Evolutionary conservation across 2,888 invertebrate genomes (phyloP).

Genomic region (Stenodema calcarata): DNA sequence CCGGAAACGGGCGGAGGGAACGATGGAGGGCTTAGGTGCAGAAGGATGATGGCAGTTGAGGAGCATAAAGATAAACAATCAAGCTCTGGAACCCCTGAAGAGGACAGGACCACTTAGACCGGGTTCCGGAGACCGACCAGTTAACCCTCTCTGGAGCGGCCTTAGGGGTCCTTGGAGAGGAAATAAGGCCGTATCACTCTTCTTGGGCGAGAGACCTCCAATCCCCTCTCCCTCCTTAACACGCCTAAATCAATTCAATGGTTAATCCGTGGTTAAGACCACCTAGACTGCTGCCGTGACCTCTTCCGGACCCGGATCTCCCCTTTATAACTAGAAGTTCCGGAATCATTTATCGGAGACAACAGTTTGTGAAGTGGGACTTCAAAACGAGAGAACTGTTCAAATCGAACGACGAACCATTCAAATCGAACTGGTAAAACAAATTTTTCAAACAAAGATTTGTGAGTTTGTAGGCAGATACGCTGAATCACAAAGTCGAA

Average conservation of each 20-base stretch:
- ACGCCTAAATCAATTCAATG: conserved; percentile 38
- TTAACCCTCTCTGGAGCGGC: not conserved
- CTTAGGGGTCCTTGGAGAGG: not conserved
- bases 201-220: not conserved
- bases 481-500: too few relatives aligned
- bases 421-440: too few relatives aligned
- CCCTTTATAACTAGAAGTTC: not conserved
- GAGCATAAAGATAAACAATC: conserved; percentile 29
- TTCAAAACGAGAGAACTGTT: not conserved
- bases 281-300: not conserved
- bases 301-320: not conserved
- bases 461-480: too few relatives aligned
- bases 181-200: conserved; percentile 20
- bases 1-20: too few relatives aligned
- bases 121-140: conserved; percentile 3
- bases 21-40: not conserved
- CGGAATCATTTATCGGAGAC: not conserved
- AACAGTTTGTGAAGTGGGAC: not conserved
- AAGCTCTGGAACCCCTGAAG: not conserved
- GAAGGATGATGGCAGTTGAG: not conserved
- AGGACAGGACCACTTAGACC: conserved; percentile 13
- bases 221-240: too few relatives aligned
- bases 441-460: too few relatives aligned
- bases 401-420: too few relatives aligned
- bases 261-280: not conserved